These are phyloP conservation scores for Rugalucina vietnamica DNA, from an alignment of 2,888 invertebrate genomes.

Conservation along the genomic window DNA sequence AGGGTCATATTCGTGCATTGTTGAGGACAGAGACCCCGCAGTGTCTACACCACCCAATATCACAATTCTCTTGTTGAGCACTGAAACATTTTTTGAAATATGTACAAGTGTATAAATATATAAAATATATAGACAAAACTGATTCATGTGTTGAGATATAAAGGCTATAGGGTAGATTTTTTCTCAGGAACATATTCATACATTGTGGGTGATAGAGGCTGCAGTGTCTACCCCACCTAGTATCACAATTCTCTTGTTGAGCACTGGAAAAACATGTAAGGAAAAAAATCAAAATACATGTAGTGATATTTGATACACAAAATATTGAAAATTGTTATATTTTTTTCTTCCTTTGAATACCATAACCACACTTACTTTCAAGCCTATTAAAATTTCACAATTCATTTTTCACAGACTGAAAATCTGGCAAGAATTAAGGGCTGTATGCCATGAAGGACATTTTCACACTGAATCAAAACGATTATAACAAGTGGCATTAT, in stretches of 20 bases:
- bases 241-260: constrained; percentile 59
- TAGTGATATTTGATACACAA: no score
- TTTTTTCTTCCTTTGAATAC: no score
- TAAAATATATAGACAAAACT: neutral
- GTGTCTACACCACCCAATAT: constrained; percentile 60
- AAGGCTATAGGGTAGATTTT: neutral
- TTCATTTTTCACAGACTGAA: no score
- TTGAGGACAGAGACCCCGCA: constrained; percentile 39
- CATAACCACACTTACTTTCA: no score
- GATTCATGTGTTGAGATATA: neutral
- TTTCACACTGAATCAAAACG: no score
- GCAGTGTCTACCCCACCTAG: constrained; percentile 56
- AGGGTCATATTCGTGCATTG: constrained; percentile 62
- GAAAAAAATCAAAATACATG: no score
- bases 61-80: constrained; percentile 57
- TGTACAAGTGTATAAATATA: neutral
- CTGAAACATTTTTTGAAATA: no score
- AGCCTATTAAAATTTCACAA: no score
- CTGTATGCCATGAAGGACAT: no score
- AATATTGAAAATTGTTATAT: no score
- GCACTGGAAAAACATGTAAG: constrained; percentile 43
- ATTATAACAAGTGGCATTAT: no score
- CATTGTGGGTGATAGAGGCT: constrained; percentile 52
- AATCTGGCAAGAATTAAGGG: no score
- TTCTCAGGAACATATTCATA: constrained; percentile 55